Percentiles rank a stretch among this genome's conserved stretches.
phyloP scores from a whole-genome alignment of 2,888 invertebrate genomes.

The Hecatera dysodea region DNA sequence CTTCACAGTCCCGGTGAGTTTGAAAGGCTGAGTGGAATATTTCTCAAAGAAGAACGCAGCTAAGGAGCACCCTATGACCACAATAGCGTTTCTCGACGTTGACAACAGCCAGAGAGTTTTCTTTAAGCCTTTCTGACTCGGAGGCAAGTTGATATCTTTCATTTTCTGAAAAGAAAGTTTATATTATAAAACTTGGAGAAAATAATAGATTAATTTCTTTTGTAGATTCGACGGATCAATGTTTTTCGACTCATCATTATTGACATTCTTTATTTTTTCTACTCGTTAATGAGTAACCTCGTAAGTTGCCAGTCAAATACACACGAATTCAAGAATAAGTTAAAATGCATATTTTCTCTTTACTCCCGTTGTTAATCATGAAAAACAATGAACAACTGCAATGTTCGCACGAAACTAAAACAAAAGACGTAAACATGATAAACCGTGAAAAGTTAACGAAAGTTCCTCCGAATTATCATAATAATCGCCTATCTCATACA shows the following conservation, averaged over 20 bases:
- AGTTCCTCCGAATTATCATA: constrained; percentile 44
- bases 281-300: background rate
- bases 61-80: constrained; percentile 94
- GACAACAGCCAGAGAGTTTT: constrained; percentile 94
- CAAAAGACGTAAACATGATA: constrained; percentile 46
- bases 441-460: constrained; percentile 49
- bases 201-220: background rate
- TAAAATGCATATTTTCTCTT: constrained; percentile 12
- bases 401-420: constrained; percentile 50
- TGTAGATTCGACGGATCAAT: background rate
- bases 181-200: background rate
- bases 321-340: background rate
- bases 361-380: constrained; percentile 5
- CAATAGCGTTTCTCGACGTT: constrained; percentile 95
- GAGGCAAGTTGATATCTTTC: constrained; percentile 92
- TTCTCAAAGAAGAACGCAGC: constrained; percentile 92
- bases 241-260: background rate
- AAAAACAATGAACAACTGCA: constrained; percentile 40
- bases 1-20: constrained; percentile 94
- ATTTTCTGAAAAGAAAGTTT: constrained; percentile 91
- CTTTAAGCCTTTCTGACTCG: constrained; percentile 81
- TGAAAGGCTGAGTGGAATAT: constrained; percentile 91
- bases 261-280: background rate
- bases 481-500: constrained; percentile 14
- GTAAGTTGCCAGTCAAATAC: background rate